These are phyloP conservation scores for Ormyrus nitidulus DNA, from an alignment of 2,888 invertebrate species.

Conservation along the genomic window DNA sequence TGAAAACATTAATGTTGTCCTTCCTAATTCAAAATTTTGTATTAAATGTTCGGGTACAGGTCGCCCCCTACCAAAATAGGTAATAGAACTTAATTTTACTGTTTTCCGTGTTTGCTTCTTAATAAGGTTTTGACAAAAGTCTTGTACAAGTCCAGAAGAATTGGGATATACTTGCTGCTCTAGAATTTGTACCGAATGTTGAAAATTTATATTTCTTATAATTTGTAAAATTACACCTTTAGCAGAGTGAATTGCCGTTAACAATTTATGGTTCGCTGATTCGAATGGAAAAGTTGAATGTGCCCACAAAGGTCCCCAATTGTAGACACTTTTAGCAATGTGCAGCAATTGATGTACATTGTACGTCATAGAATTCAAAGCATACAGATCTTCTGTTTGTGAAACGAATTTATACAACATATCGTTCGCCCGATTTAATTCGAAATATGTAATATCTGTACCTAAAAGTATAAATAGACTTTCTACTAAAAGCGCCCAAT, in stretches of 20 bases:
- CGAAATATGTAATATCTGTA: slow-evolving; percentile 44
- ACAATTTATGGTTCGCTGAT: neutral
- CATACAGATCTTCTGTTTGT: slow-evolving; percentile 48
- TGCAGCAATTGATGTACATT: slow-evolving; percentile 58
- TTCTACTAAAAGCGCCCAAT: neutral
- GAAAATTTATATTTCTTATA: neutral
- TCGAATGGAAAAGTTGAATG: slow-evolving; percentile 30
- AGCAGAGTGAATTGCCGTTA: neutral
- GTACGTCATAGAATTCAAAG: slow-evolving; percentile 47
- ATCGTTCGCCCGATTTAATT: slow-evolving; percentile 50
- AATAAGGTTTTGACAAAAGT: neutral
- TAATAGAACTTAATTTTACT: neutral
- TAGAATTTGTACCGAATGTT: neutral
- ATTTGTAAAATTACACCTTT: neutral
- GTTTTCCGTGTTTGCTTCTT: neutral
- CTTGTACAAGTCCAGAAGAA: neutral
- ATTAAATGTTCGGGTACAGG: neutral
- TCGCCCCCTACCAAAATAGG: neutral
- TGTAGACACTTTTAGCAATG: slow-evolving; percentile 53
- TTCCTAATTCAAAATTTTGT: neutral
- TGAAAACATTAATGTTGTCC: neutral
- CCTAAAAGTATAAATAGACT: too few relatives aligned
- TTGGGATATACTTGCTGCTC: neutral
- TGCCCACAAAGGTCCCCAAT: slow-evolving; percentile 59
- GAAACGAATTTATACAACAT: neutral